phyloP scores from a whole-genome alignment of 2,888 invertebrate species.

The Xylota sylvarum region DNA sequence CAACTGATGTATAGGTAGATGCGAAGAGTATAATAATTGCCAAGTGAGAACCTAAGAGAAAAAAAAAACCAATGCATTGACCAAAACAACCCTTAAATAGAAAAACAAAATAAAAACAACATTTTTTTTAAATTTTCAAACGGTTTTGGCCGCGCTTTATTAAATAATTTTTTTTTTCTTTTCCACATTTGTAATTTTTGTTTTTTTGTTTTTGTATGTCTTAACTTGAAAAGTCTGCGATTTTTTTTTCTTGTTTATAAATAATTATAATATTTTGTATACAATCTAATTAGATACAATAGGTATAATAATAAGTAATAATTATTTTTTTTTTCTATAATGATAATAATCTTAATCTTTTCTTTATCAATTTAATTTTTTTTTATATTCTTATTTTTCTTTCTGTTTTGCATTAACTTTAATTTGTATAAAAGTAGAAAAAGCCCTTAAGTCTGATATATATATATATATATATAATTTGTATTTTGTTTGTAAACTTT shows the following conservation, averaged over 20 bases:
- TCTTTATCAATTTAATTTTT: constrained; percentile 64
- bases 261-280: constrained; percentile 80
- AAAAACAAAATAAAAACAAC: constrained; percentile 58
- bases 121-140: constrained; percentile 81
- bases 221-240: constrained; percentile 80
- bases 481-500: constrained; percentile 59
- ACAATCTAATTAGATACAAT: constrained; percentile 77
- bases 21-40: too few species aligned
- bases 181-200: constrained; percentile 75
- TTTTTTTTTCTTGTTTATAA: constrained; percentile 78
- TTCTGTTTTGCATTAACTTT: constrained; percentile 65
- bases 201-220: constrained; percentile 76
- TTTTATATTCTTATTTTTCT: constrained; percentile 69
- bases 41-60: too few species aligned
- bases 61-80: too few species aligned
- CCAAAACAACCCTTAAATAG: neutral
- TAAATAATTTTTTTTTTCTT: constrained; percentile 80
- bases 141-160: constrained; percentile 82
- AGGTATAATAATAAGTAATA: constrained; percentile 76
- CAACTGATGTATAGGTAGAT: too few species aligned
- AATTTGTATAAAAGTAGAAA: constrained; percentile 78
- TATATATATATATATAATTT: constrained; percentile 58
- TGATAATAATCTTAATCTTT: constrained; percentile 68
- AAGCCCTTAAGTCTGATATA: constrained; percentile 74
- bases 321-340: constrained; percentile 64